A percentile compares a stretch with the other conserved stretches of the same genome.
Evolutionary conservation across 2,797 vertebrate genomes (phyloP).

Genomic region (Anguilla pacifica): DNA sequence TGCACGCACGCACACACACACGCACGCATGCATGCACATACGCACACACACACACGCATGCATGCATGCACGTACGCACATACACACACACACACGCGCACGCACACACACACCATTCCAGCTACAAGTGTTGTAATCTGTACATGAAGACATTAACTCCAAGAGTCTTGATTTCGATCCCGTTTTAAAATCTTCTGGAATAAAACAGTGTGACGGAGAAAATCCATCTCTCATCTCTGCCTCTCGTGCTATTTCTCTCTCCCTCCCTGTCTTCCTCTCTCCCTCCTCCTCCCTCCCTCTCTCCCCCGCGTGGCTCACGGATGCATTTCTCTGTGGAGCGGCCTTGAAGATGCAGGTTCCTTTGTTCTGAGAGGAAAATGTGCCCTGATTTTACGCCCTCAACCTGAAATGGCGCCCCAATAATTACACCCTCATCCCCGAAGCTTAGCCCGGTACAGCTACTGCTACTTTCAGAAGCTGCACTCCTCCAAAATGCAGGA

Average conservation of each 20-base stretch:
- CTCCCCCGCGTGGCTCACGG: conserved; percentile 64
- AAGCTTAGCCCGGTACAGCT: background rate
- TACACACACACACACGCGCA: too few species aligned
- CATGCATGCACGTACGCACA: too few species aligned
- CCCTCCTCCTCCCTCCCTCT: background rate
- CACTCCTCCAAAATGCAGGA: conserved; percentile 42
- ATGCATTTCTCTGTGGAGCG: conserved; percentile 76
- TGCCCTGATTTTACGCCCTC: conserved; percentile 58
- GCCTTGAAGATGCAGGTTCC: conserved; percentile 73
- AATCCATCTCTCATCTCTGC: conserved; percentile 16
- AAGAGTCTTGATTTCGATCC: background rate
- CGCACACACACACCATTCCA: background rate
- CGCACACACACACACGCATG: too few species aligned
- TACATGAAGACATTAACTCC: background rate
- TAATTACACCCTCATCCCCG: conserved; percentile 49
- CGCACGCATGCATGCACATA: background rate
- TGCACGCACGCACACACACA: background rate
- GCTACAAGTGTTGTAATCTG: background rate
- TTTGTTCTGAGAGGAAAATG: conserved; percentile 74
- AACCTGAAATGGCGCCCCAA: conserved; percentile 51
- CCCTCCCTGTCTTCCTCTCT: background rate
- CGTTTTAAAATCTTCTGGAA: background rate
- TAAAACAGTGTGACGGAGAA: background rate
- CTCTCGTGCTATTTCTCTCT: background rate
- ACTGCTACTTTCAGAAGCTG: conserved; percentile 23